Evolutionary conservation across 2,888 invertebrate genomes (phyloP).

Genomic region (Euzophera pinguis): DNA sequence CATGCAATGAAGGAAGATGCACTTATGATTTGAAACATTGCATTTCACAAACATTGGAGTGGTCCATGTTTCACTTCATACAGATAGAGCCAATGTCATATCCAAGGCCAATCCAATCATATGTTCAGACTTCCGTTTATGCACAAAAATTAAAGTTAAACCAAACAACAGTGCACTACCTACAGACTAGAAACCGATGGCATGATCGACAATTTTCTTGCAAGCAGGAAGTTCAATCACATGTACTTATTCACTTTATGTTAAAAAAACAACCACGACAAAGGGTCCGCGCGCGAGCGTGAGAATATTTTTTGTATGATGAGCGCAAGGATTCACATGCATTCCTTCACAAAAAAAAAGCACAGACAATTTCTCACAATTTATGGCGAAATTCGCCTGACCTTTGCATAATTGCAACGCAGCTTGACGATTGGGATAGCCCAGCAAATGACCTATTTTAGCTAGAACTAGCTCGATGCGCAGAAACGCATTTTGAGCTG

Average conservation of each 20-base stretch:
- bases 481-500: constrained; percentile 51
- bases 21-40: neutral
- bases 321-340: constrained; percentile 49
- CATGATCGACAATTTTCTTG: constrained; percentile 29
- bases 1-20: constrained; percentile 7
- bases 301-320: constrained; percentile 54
- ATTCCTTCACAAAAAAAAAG: constrained; percentile 50
- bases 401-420: constrained; percentile 43
- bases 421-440: constrained; percentile 27
- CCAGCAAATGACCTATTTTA: constrained; percentile 36
- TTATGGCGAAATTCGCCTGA: constrained; percentile 50
- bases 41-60: neutral
- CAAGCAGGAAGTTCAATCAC: constrained; percentile 48
- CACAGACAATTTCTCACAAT: constrained; percentile 37
- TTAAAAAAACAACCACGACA: constrained; percentile 38
- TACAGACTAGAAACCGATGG: constrained; percentile 3
- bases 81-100: constrained; percentile 51
- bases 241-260: constrained; percentile 36
- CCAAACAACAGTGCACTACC: neutral
- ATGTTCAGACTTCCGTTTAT: constrained; percentile 23
- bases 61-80: constrained; percentile 33
- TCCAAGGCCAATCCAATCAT: constrained; percentile 64
- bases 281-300: constrained; percentile 48
- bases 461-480: constrained; percentile 43
- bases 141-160: constrained; percentile 19